These are phyloP conservation scores for Cephus sareptanus DNA, from an alignment of 2,888 invertebrate genomes.

Conservation along the genomic window DNA sequence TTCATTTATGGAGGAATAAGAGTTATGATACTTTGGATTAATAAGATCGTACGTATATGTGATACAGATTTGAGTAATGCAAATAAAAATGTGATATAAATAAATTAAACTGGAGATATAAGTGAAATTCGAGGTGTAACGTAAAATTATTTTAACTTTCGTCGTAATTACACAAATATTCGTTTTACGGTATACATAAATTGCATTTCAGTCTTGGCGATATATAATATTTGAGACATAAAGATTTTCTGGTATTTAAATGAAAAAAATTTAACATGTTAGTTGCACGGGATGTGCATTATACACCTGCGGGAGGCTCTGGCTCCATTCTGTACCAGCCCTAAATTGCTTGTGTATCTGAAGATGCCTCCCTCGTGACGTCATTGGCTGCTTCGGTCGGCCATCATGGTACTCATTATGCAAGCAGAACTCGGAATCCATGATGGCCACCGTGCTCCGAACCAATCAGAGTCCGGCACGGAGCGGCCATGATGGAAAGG, in stretches of 20 bases:
- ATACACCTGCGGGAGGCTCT: slow-evolving; percentile 18
- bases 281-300: slow-evolving; percentile 1
- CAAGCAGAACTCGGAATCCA: slow-evolving; percentile 60
- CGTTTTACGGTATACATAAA: neutral
- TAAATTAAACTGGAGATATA: neutral
- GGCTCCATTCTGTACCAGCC: slow-evolving; percentile 5
- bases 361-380: slow-evolving; percentile 44
- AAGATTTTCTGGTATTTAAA: neutral
- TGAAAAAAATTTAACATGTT: neutral
- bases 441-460: slow-evolving; percentile 67
- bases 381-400: slow-evolving; percentile 57
- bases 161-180: neutral
- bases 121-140: neutral
- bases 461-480: slow-evolving; percentile 62
- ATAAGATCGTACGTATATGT: neutral
- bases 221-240: neutral
- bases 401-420: slow-evolving; percentile 59
- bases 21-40: neutral
- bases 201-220: neutral
- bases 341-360: slow-evolving; percentile 14
- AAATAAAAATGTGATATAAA: neutral
- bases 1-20: neutral
- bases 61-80: neutral
- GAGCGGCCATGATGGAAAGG: slow-evolving; percentile 54
- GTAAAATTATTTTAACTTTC: neutral